These are phyloP conservation scores for Octopus sinensis DNA, from an alignment of 1,140 invertebrate species.

Conservation along the genomic window DNA sequence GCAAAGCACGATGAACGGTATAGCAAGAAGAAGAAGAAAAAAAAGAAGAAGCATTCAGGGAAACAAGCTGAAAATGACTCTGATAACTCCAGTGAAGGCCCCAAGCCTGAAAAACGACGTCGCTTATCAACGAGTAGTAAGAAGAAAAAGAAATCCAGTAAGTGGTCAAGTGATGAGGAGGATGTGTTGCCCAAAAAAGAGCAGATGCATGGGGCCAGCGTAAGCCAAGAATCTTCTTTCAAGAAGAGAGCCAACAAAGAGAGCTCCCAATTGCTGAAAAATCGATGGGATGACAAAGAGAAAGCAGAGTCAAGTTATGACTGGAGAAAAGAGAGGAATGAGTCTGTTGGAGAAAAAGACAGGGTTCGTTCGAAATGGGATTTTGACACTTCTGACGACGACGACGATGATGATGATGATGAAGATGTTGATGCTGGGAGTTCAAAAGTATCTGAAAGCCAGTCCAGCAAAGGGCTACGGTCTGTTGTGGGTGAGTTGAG, in stretches of 20 bases:
- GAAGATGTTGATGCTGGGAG: no score
- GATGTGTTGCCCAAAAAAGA: no score
- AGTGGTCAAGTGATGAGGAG: neutral
- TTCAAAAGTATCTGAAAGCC: no score
- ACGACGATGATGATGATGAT: no score
- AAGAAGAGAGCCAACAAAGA: neutral
- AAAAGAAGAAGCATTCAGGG: neutral
- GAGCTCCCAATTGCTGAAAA: neutral
- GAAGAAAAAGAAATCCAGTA: neutral
- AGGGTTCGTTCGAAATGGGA: no score
- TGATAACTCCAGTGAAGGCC: neutral
- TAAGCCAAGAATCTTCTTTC: no score
- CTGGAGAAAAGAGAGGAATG: no score
- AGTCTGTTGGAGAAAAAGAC: no score
- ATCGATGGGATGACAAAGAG: neutral
- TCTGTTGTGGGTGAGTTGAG: no score
- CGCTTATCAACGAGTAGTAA: neutral
- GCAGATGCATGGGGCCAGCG: no score
- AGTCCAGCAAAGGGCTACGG: no score
- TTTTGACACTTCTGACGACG: no score
- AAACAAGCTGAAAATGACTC: neutral
- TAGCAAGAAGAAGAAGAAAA: neutral
- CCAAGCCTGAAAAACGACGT: neutral
- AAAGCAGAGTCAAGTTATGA: neutral
- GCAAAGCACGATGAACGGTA: neutral